Conservation (phyloP, 2,888 invertebrate genomes). For the Campoletis raptor region DNA sequence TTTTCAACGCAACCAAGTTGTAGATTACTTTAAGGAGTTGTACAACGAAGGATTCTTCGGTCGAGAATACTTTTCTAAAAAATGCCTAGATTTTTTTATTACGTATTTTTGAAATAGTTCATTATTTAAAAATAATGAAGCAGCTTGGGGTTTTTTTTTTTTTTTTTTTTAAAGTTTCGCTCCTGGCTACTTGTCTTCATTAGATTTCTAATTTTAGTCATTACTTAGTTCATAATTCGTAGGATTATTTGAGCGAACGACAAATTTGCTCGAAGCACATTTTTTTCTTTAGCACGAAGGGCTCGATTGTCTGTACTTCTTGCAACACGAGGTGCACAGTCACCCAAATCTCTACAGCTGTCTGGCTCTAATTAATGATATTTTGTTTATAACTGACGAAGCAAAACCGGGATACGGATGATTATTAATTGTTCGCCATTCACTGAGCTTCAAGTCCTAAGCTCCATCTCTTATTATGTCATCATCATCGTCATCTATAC, state of each 20-base stretch:
- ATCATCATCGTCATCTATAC: conserved; percentile 12
- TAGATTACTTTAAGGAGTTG: not conserved
- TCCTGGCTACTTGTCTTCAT: not conserved
- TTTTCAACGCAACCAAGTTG: not conserved
- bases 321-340: conserved; percentile 6
- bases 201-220: not conserved
- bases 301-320: not conserved
- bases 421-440: conserved; percentile 65
- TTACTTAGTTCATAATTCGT: not conserved
- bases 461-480: conserved; percentile 32
- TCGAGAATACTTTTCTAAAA: not conserved
- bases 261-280: not conserved
- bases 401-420: conserved; percentile 51
- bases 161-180: not conserved
- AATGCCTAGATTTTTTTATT: not conserved
- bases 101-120: not conserved
- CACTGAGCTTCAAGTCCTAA: conserved; percentile 36
- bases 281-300: not conserved
- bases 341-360: conserved; percentile 46
- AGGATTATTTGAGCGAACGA: not conserved
- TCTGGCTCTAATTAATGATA: conserved; percentile 63
- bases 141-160: no score
- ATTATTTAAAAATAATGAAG: not conserved
- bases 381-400: conserved; percentile 62
- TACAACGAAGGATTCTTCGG: not conserved